A percentile compares a stretch with the other conserved stretches of the same genome.
These are phyloP conservation scores for Hestina assimilis DNA, from an alignment of 1,140 invertebrate genomes.

Conservation along the genomic window DNA sequence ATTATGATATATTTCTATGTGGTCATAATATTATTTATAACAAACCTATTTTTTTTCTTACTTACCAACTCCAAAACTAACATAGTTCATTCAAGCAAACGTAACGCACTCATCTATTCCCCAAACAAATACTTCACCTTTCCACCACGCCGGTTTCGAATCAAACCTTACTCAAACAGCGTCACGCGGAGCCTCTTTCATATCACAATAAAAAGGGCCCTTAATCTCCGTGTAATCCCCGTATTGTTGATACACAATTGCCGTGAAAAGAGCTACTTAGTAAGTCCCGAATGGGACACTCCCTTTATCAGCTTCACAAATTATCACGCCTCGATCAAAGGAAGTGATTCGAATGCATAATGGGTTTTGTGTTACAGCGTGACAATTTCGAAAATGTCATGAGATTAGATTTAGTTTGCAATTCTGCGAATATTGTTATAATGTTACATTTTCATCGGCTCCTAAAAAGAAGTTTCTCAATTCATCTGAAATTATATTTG, in stretches of 20 bases:
- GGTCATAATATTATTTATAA: too few relatives aligned
- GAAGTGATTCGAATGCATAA: constrained; percentile 54
- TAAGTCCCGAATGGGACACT: constrained; percentile 43
- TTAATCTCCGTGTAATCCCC: constrained; percentile 65
- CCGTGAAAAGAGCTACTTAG: constrained; percentile 72
- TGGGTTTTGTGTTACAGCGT: constrained; percentile 64
- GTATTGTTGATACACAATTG: constrained; percentile 72
- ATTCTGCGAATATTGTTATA: not conserved
- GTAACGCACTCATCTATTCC: not conserved
- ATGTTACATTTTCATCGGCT: too few relatives aligned
- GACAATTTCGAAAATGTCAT: constrained; percentile 29
- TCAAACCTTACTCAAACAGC: constrained; percentile 42
- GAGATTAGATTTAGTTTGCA: constrained; percentile 11
- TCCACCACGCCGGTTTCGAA: constrained; percentile 35
- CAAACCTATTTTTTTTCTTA: too few relatives aligned
- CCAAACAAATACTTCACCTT: constrained; percentile 23
- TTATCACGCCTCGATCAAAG: constrained; percentile 71
- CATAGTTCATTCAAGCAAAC: not conserved
- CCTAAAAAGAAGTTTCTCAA: too few relatives aligned
- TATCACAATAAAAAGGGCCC: constrained; percentile 49
- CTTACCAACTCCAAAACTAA: too few relatives aligned
- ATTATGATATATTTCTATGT: too few relatives aligned
- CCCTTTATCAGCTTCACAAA: constrained; percentile 44
- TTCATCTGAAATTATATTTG: too few relatives aligned
- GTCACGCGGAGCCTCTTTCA: constrained; percentile 20